Percentiles rank a stretch among this genome's conserved stretches.
These are phyloP conservation scores for Lophotriccus pileatus DNA, from an alignment of 2,797 vertebrate genomes.

Conservation along the genomic window DNA sequence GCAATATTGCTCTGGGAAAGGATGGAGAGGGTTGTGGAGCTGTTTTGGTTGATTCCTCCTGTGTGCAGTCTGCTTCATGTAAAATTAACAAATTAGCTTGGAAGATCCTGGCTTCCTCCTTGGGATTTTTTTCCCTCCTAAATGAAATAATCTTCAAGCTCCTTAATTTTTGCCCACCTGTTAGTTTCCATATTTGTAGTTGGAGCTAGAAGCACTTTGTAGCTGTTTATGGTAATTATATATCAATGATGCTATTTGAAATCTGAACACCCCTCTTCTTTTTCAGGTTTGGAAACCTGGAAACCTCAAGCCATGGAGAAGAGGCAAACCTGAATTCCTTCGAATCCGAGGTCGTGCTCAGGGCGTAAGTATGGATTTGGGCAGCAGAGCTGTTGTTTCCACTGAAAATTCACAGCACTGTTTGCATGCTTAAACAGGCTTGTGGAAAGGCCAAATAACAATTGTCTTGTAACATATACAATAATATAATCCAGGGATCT, in stretches of 20 bases:
- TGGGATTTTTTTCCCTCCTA: not conserved
- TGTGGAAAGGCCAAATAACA: not conserved
- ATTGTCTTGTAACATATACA: not conserved
- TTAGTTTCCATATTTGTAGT: not conserved
- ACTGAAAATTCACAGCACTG: not conserved
- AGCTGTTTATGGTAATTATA: not conserved
- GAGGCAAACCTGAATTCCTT: slow-evolving; percentile 42
- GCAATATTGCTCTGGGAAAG: not conserved
- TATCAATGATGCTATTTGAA: not conserved
- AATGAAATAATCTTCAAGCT: not conserved
- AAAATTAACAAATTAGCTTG: not conserved
- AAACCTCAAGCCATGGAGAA: slow-evolving; percentile 63
- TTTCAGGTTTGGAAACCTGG: slow-evolving; percentile 70
- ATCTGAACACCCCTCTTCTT: not conserved
- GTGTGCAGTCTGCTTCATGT: not conserved
- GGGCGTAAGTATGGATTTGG: slow-evolving; percentile 68
- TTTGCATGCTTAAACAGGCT: not conserved
- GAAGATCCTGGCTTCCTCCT: not conserved
- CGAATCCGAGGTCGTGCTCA: slow-evolving; percentile 62
- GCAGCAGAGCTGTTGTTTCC: not conserved
- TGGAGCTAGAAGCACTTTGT: not conserved
- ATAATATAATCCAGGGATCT: not conserved
- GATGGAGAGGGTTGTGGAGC: not conserved
- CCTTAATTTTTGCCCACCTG: not conserved
- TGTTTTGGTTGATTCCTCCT: not conserved